These are phyloP conservation scores for Hydropotes inermis DNA, from an alignment of 2,113 vertebrate genomes.

Conservation along the genomic window DNA sequence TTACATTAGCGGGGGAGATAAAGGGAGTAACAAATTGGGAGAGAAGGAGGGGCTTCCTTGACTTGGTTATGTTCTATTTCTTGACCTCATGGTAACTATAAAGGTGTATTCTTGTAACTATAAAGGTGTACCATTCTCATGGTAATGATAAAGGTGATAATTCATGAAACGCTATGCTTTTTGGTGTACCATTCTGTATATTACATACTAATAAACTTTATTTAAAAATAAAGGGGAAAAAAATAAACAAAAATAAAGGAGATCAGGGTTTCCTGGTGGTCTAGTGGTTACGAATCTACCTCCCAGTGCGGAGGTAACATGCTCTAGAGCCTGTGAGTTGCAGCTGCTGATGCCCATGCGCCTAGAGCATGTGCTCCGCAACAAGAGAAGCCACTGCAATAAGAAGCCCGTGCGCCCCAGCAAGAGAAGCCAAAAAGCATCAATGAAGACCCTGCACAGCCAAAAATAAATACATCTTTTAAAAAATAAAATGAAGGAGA, in stretches of 20 bases:
- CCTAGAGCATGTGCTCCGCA: neutral
- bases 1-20: neutral
- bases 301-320: neutral
- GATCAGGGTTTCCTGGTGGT: neutral
- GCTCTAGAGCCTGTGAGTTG: neutral
- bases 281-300: neutral
- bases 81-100: neutral
- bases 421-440: neutral
- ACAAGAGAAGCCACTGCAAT: neutral
- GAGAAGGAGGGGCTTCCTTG: neutral
- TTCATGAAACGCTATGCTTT: neutral
- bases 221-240: neutral
- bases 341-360: too few relatives aligned
- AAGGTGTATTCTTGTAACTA: too few relatives aligned
- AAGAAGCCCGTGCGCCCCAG: accelerated
- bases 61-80: neutral
- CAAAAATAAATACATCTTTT: neutral
- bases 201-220: neutral
- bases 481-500: neutral
- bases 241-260: neutral
- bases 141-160: neutral
- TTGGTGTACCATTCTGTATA: neutral
- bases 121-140: too few relatives aligned
- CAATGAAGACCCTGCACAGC: neutral
- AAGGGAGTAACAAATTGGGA: neutral